phyloP scores from a whole-genome alignment of 2,888 invertebrate species.

The Drosophila nigricruria region DNA sequence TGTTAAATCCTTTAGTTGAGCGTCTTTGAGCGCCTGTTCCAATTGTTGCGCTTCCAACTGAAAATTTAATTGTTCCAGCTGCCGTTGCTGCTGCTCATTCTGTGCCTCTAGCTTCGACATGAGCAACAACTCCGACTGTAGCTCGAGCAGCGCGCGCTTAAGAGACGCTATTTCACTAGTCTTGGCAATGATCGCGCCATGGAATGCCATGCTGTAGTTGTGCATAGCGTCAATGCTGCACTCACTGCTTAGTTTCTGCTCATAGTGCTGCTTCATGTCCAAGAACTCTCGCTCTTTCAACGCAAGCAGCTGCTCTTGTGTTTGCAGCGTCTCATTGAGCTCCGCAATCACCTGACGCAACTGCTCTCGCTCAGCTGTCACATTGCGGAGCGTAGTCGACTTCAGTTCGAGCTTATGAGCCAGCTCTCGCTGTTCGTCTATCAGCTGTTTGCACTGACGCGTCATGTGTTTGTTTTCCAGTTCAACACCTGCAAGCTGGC shows the following conservation, averaged over 20 bases:
- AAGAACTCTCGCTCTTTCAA: conserved; percentile 74
- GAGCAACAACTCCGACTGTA: conserved; percentile 67
- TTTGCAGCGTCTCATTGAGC: conserved; percentile 64
- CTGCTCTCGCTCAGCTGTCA: conserved; percentile 66
- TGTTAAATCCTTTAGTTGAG: conserved; percentile 63
- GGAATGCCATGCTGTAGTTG: conserved; percentile 74
- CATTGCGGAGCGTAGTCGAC: conserved; percentile 46
- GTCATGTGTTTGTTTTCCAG: conserved; percentile 82
- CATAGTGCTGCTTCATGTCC: conserved; percentile 70
- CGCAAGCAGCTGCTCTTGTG: conserved; percentile 64
- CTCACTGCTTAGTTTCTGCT: conserved; percentile 63
- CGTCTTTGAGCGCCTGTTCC: conserved; percentile 66
- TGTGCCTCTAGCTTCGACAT: conserved; percentile 66
- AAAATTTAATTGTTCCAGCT: conserved; percentile 71
- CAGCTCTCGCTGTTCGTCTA: conserved; percentile 68
- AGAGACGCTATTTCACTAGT: conserved; percentile 74
- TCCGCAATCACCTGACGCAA: conserved; percentile 68
- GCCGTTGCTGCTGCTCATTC: conserved; percentile 72
- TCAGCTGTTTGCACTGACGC: conserved; percentile 74
- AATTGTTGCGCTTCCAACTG: conserved; percentile 62
- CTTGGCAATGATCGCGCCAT: conserved; percentile 73
- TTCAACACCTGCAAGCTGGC: conserved; percentile 73
- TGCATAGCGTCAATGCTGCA: conserved; percentile 75
- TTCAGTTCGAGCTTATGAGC: conserved; percentile 64
- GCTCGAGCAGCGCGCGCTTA: conserved; percentile 65